A percentile compares a stretch with the other conserved stretches of the same genome.
phyloP scores from a whole-genome alignment of 2,888 invertebrate species.

The Trissoscelio sp. region DNA sequence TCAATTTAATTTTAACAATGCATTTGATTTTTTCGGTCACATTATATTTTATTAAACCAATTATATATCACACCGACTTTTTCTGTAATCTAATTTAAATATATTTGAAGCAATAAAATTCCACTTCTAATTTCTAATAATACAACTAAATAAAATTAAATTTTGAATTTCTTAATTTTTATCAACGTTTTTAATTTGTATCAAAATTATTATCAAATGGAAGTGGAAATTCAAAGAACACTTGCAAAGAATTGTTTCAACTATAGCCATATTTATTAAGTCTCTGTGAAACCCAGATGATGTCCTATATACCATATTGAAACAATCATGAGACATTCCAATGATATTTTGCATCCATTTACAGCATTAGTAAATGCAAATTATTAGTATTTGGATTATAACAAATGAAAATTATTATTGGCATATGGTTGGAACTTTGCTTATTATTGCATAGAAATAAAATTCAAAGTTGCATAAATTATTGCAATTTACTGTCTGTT shows the following conservation, averaged over 20 bases:
- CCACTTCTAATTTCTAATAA: conserved; percentile 5
- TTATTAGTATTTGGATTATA: conserved; percentile 43
- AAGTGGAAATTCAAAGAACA: conserved; percentile 9
- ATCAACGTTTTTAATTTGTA: neutral
- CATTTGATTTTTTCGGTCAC: neutral
- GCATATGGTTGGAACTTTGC: neutral
- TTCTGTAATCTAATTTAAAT: conserved; percentile 20
- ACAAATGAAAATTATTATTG: conserved; percentile 19
- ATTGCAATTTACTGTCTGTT: conserved; percentile 53
- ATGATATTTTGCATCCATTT: conserved; percentile 23
- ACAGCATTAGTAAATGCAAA: conserved; percentile 50
- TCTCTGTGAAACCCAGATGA: conserved; percentile 6
- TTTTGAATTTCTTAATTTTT: neutral
- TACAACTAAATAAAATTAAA: neutral
- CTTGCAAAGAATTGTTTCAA: neutral
- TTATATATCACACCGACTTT: conserved; percentile 28
- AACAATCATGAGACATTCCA: conserved; percentile 37
- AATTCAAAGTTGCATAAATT: conserved; percentile 3
- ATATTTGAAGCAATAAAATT: conserved; percentile 1
- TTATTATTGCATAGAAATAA: conserved; percentile 6
- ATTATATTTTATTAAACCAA: neutral
- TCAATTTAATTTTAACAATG: neutral
- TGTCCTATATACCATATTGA: conserved; percentile 23
- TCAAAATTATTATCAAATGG: conserved; percentile 1
- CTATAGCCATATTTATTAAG: neutral